Percentiles rank a stretch among this genome's conserved stretches.
These are phyloP conservation scores for Melanogrammus aeglefinus DNA, from an alignment of 2,797 vertebrate genomes.

Conservation along the genomic window DNA sequence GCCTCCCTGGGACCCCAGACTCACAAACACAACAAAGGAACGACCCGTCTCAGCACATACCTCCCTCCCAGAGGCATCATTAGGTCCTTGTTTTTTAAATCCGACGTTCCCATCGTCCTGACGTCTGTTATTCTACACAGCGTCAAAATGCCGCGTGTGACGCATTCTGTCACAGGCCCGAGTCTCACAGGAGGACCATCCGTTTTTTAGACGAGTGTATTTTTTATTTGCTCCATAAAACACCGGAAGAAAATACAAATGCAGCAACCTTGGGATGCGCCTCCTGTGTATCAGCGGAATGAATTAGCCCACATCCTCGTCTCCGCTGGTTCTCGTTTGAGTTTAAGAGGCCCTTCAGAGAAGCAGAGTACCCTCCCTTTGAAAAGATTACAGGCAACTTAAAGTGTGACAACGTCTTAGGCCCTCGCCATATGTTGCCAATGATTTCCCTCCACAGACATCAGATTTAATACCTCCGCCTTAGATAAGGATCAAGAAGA, in stretches of 20 bases:
- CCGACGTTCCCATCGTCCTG: conserved; percentile 62
- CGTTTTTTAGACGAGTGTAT: background rate
- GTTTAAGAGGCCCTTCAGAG: conserved; percentile 62
- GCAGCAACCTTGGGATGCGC: background rate
- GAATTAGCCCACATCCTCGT: conserved; percentile 42
- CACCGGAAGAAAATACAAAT: background rate
- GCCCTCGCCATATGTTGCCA: conserved; percentile 81
- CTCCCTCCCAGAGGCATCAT: conserved; percentile 65
- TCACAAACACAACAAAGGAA: conserved; percentile 49
- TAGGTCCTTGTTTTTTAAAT: conserved; percentile 64
- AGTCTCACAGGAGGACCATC: conserved; percentile 30
- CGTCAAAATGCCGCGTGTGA: conserved; percentile 31
- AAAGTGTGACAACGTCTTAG: conserved; percentile 90
- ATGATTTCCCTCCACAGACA: conserved; percentile 79
- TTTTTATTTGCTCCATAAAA: background rate
- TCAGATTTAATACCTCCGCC: conserved; percentile 79
- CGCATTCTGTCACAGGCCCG: conserved; percentile 49
- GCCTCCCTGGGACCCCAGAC: conserved; percentile 67
- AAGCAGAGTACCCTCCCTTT: conserved; percentile 75
- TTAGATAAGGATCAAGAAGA: conserved; percentile 75
- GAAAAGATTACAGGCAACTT: conserved; percentile 84
- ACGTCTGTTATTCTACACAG: conserved; percentile 44
- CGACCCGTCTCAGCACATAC: conserved; percentile 73
- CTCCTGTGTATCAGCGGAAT: conserved; percentile 53
- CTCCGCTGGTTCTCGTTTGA: conserved; percentile 34